phyloP scores from a whole-genome alignment of 1,140 invertebrate species.

The Episyrphus balteatus region DNA sequence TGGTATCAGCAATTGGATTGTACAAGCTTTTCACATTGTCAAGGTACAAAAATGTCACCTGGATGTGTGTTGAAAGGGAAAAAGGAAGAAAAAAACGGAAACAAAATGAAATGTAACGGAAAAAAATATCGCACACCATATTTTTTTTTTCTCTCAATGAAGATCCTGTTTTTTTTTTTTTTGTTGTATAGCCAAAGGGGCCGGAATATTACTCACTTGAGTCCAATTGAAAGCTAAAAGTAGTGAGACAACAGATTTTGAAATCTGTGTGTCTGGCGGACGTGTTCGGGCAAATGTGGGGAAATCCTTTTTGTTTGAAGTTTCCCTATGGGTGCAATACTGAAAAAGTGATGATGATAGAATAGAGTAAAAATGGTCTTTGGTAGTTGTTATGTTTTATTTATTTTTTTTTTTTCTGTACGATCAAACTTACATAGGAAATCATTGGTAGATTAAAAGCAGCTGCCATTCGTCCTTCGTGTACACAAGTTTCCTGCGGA shows the following conservation, averaged over 20 bases:
- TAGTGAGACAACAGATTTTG: conserved; percentile 73
- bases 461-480: conserved; percentile 88
- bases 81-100: background rate
- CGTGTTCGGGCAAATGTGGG: conserved; percentile 86
- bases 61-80: background rate
- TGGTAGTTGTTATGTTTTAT: background rate
- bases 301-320: conserved; percentile 76
- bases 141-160: too few relatives aligned
- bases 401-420: background rate
- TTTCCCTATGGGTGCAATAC: conserved; percentile 78
- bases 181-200: too few relatives aligned
- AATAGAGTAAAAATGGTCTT: background rate
- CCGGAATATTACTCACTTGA: conserved; percentile 43
- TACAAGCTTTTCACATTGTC: conserved; percentile 58
- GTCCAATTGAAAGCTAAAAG: conserved; percentile 71
- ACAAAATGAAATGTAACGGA: too few relatives aligned
- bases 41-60: conserved; percentile 65
- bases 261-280: conserved; percentile 87
- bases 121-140: too few relatives aligned
- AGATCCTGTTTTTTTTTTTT: too few relatives aligned
- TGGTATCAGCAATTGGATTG: conserved; percentile 58
- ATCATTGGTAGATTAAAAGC: conserved; percentile 88
- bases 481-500: conserved; percentile 89
- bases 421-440: conserved; percentile 55
- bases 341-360: conserved; percentile 28